Percentiles rank a stretch among this genome's conserved stretches.
Conservation (phyloP, 2,113 vertebrate genomes). For the Gopherus flavomarginatus region DNA sequence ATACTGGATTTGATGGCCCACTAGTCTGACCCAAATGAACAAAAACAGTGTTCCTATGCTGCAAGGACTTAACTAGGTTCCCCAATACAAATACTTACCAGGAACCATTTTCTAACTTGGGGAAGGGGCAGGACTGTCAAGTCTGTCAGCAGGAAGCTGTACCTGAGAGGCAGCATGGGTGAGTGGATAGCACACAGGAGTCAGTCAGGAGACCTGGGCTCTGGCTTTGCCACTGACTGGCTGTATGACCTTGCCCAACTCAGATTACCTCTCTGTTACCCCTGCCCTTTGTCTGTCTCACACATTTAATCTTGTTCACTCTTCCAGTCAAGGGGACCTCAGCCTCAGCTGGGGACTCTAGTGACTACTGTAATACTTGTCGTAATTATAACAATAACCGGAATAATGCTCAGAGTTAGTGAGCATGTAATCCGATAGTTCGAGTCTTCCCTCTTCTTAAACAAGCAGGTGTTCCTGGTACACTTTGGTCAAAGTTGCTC, state of each 20-base stretch:
- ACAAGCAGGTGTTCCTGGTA: background rate
- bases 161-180: background rate
- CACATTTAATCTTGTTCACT: background rate
- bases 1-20: background rate
- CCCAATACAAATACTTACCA: background rate
- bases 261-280: fast-evolving
- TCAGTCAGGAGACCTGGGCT: background rate
- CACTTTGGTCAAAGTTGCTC: background rate
- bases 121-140: background rate
- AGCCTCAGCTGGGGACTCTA: background rate
- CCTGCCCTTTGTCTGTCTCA: background rate
- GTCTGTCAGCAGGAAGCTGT: background rate
- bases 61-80: background rate
- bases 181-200: background rate
- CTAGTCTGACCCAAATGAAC: background rate
- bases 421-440: fast-evolving
- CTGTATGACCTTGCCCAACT: background rate
- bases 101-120: background rate
- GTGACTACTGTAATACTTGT: background rate
- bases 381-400: background rate
- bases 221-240: too few species aligned
- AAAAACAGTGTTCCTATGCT: background rate
- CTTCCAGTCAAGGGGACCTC: fast-evolving
- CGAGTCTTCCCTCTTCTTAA: background rate
- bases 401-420: background rate